Conservation (phyloP, 2,113 vertebrate genomes). For the Oreochromis niloticus region DNA sequence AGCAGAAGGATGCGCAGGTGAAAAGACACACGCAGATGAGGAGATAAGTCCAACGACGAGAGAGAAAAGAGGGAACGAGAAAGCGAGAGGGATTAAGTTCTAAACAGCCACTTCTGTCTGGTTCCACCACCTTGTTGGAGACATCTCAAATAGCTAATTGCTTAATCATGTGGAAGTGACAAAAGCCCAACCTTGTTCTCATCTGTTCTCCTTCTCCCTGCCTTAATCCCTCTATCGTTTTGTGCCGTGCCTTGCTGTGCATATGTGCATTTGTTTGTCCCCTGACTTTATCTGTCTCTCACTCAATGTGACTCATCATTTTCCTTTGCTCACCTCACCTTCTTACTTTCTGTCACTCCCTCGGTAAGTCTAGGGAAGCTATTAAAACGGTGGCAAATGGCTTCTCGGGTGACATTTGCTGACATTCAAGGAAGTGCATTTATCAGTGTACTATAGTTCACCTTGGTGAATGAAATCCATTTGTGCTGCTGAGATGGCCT, state of each 20-base stretch:
- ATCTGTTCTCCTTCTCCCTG: slow-evolving; percentile 58
- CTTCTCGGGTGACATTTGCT: slow-evolving; percentile 99
- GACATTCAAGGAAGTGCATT: slow-evolving; percentile 99
- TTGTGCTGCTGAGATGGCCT: slow-evolving; percentile 85
- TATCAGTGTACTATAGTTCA: slow-evolving; percentile 92
- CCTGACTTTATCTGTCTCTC: slow-evolving; percentile 22
- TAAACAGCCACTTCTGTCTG: slow-evolving; percentile 78
- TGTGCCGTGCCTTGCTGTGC: not conserved
- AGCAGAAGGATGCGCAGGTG: not conserved
- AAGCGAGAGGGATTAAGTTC: slow-evolving; percentile 35
- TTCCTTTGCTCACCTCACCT: slow-evolving; percentile 41
- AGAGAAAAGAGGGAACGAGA: not conserved
- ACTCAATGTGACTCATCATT: slow-evolving; percentile 55
- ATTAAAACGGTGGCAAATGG: slow-evolving; percentile 94
- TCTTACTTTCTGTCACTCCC: slow-evolving; percentile 79
- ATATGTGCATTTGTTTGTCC: slow-evolving; percentile 22
- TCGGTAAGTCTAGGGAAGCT: slow-evolving; percentile 83
- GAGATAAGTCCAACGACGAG: not conserved
- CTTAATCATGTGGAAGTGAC: slow-evolving; percentile 95
- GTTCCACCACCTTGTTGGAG: slow-evolving; percentile 86
- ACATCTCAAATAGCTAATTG: slow-evolving; percentile 88
- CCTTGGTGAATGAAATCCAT: slow-evolving; percentile 89
- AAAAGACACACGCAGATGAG: not conserved
- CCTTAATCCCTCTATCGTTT: slow-evolving; percentile 57
- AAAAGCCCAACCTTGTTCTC: slow-evolving; percentile 82